Evolutionary conservation across 2,113 vertebrate genomes (phyloP).

Genomic region (Rallus limicola): DNA sequence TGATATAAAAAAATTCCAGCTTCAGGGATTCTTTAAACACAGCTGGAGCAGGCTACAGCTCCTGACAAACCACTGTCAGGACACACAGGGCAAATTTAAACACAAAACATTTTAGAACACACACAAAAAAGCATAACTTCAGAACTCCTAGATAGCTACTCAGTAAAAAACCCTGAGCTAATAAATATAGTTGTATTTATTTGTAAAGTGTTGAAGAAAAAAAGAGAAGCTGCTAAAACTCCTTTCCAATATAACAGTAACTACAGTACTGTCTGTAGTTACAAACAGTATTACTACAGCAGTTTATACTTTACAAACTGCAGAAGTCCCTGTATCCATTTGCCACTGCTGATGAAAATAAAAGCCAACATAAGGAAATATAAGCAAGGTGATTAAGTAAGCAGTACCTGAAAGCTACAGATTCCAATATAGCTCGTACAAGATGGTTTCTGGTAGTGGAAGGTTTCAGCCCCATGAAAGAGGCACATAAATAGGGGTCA

Average conservation of each 20-base stretch:
- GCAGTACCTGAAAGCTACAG: conserved; percentile 90
- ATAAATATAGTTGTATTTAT: background rate
- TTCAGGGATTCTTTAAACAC: background rate
- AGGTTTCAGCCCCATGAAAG: conserved; percentile 92
- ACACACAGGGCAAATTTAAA: background rate
- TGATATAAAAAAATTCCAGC: background rate
- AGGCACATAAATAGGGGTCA: conserved; percentile 89
- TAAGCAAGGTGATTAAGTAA: background rate
- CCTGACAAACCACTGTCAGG: background rate
- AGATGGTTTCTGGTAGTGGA: conserved; percentile 90
- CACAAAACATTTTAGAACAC: background rate
- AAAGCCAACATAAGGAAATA: background rate
- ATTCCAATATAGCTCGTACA: conserved; percentile 93
- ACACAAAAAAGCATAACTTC: background rate
- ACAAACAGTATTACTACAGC: background rate
- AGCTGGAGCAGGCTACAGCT: background rate
- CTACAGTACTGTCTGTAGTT: too few species aligned
- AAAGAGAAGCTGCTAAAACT: background rate
- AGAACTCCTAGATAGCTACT: background rate
- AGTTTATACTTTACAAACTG: background rate
- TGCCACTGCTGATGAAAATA: background rate
- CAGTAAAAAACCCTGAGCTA: background rate
- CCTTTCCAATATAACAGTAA: background rate
- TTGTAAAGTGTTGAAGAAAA: background rate
- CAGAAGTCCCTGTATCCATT: background rate